Evolutionary conservation across 2,113 vertebrate genomes (phyloP).

Genomic region (Chelonoidis abingdonii): DNA sequence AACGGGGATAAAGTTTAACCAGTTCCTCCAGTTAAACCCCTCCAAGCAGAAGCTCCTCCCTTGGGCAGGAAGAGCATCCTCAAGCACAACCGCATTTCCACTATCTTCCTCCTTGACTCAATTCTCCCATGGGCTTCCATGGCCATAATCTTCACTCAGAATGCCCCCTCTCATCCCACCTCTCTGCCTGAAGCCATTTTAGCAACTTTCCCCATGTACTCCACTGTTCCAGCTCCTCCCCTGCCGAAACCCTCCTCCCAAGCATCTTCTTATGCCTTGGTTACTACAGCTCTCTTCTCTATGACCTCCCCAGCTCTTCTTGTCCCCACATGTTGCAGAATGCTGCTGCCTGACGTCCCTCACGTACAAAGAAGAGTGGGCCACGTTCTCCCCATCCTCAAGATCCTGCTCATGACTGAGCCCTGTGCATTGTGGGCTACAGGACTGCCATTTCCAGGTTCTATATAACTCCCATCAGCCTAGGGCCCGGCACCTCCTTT

Average conservation of each 20-base stretch:
- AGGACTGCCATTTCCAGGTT: neutral
- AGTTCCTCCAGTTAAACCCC: neutral
- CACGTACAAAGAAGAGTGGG: rapidly evolving
- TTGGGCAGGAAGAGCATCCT: neutral
- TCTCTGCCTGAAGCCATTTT: neutral
- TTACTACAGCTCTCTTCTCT: neutral
- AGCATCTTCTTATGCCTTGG: neutral
- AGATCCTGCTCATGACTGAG: neutral
- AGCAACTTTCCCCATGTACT: neutral
- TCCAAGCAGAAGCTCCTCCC: neutral
- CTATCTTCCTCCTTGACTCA: rapidly evolving
- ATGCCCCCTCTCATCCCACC: neutral
- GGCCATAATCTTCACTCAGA: rapidly evolving
- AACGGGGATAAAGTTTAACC: neutral
- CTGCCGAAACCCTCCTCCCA: neutral
- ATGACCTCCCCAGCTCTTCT: neutral
- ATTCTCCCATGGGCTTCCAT: neutral
- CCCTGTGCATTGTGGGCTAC: neutral
- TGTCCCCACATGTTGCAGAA: neutral
- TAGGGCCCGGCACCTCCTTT: neutral
- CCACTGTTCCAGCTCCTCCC: neutral
- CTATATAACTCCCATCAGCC: too few relatives aligned
- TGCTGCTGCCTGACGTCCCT: rapidly evolving
- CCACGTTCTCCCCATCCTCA: neutral
- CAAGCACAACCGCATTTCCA: neutral